These are phyloP conservation scores for Spilogale gracilis DNA, from an alignment of 2,113 vertebrate genomes.

Conservation along the genomic window DNA sequence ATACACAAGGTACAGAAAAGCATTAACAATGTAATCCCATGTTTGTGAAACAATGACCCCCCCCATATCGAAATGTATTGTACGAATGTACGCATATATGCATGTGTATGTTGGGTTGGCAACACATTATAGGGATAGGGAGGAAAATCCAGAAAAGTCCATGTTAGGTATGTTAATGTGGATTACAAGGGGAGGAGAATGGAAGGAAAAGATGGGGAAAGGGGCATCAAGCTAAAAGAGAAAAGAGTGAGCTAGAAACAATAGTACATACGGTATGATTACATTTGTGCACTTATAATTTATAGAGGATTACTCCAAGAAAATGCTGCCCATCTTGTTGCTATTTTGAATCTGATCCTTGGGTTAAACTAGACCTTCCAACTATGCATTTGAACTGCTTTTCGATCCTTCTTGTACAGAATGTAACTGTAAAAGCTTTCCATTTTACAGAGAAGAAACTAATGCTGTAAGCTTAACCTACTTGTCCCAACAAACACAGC, in stretches of 20 bases:
- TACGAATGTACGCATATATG: too few species aligned
- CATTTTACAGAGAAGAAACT: not conserved
- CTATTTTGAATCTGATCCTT: not conserved
- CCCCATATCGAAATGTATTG: not conserved
- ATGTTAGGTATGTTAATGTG: too few species aligned
- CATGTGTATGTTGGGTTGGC: not conserved
- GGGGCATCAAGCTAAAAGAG: not conserved
- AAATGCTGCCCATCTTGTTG: not conserved
- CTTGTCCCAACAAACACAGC: not conserved
- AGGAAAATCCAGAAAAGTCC: not conserved
- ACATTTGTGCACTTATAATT: not conserved
- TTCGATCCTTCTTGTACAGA: not conserved
- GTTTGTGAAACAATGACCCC: not conserved
- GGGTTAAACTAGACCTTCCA: not conserved
- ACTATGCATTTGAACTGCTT: not conserved
- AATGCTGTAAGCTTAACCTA: not conserved
- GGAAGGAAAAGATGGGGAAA: not conserved
- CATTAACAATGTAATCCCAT: not conserved
- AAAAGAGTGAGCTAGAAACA: not conserved
- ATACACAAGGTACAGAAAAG: not conserved
- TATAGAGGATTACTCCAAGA: conserved; percentile 34
- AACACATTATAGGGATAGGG: not conserved
- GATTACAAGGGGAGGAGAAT: too few species aligned
- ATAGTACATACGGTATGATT: not conserved
- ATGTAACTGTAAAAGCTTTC: not conserved